phyloP scores from a whole-genome alignment of 1,140 invertebrate species.

The Scaptomyza montana region DNA sequence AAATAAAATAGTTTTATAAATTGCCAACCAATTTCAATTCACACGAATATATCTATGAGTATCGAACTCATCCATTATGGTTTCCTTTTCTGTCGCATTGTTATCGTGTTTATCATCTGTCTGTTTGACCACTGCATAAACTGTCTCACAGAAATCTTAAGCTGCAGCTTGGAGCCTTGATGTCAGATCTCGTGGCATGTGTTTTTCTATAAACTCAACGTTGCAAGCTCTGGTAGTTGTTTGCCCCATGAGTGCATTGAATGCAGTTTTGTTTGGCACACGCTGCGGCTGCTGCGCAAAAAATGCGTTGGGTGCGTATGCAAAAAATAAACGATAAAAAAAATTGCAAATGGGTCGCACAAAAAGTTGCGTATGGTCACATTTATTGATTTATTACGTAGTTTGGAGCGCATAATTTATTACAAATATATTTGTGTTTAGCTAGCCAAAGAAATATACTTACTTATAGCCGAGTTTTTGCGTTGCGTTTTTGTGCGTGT shows the following conservation, averaged over 20 bases:
- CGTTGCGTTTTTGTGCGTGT: conserved; percentile 39
- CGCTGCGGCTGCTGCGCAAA: conserved; percentile 43
- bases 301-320: conserved; percentile 66
- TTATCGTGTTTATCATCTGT: not conserved
- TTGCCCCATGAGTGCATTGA: not conserved
- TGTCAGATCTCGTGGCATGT: conserved; percentile 23
- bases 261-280: conserved; percentile 49
- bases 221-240: not conserved
- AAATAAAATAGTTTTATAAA: not conserved
- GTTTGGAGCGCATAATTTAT: conserved; percentile 68
- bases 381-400: conserved; percentile 73
- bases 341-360: conserved; percentile 20
- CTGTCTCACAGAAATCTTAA: not conserved
- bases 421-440: conserved; percentile 69
- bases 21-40: not conserved
- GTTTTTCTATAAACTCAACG: conserved; percentile 17
- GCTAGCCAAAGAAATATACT: not conserved
- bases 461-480: not conserved
- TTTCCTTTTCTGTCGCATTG: not conserved
- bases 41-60: not conserved
- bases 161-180: not conserved
- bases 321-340: conserved; percentile 35
- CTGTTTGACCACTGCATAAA: not conserved
- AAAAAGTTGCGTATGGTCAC: conserved; percentile 64
- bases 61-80: not conserved